Conservation (phyloP, 64 coral and sea anemone genomes). For the Actinia tenebrosa region DNA sequence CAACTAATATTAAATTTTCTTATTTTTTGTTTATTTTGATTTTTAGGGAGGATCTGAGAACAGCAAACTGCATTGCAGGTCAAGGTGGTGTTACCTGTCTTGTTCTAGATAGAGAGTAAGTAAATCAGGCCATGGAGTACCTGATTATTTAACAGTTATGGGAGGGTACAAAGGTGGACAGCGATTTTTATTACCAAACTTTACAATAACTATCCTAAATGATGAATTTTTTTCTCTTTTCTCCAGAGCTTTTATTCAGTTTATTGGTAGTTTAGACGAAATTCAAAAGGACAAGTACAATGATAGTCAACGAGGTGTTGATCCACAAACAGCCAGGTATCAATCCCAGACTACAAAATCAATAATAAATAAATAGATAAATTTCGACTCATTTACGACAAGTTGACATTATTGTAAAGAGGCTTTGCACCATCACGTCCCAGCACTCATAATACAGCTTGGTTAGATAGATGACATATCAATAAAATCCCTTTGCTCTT, state of each 20-base stretch:
- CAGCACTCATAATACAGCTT: too few relatives aligned
- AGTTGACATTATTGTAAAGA: too few relatives aligned
- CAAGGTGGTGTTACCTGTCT: slow-evolving; percentile 84
- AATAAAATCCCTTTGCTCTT: too few relatives aligned
- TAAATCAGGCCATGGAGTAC: neutral
- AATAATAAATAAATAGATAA: neutral
- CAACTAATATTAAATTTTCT: neutral
- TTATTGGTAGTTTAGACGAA: slow-evolving; percentile 92
- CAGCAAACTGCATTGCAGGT: slow-evolving; percentile 92
- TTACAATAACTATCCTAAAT: too few relatives aligned
- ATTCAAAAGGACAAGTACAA: slow-evolving; percentile 85
- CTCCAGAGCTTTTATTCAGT: slow-evolving; percentile 76
- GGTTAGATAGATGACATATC: too few relatives aligned
- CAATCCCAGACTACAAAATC: neutral
- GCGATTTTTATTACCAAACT: too few relatives aligned
- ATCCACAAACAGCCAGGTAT: slow-evolving; percentile 80
- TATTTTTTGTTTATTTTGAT: neutral
- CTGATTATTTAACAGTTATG: too few relatives aligned
- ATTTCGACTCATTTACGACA: too few relatives aligned
- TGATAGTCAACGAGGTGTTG: slow-evolving; percentile 75
- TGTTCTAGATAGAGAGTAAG: slow-evolving; percentile 98
- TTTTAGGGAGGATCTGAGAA: slow-evolving; percentile 91
- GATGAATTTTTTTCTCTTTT: neutral
- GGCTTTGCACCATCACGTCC: too few relatives aligned
- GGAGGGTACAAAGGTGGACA: too few relatives aligned